A percentile compares a stretch with the other conserved stretches of the same genome.
These are phyloP conservation scores for Gallinago jamesoni DNA, from an alignment of 2,113 vertebrate species.

Conservation along the genomic window DNA sequence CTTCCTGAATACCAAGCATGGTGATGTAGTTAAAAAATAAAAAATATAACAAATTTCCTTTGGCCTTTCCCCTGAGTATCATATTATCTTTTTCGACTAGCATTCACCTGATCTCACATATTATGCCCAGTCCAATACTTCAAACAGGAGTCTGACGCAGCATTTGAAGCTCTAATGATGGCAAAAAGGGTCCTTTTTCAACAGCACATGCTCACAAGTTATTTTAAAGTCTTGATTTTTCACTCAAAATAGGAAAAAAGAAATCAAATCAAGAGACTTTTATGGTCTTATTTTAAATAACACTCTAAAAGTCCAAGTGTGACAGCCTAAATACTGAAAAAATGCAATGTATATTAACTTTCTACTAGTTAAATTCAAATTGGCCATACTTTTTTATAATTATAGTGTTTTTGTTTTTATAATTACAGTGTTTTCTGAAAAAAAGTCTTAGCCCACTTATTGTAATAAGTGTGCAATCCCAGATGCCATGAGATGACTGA, in stretches of 20 bases:
- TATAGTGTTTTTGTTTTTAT: neutral
- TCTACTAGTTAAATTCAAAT: neutral
- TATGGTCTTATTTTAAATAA: neutral
- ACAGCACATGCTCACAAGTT: neutral
- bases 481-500: neutral
- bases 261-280: neutral
- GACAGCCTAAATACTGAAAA: neutral
- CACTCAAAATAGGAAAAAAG: neutral
- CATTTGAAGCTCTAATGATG: neutral
- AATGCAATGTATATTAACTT: neutral
- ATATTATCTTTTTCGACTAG: neutral
- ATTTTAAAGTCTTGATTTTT: neutral
- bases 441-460: neutral
- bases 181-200: neutral
- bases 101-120: neutral
- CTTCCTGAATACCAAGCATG: neutral
- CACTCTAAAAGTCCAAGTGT: neutral
- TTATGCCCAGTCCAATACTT: neutral
- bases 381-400: neutral
- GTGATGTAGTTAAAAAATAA: neutral
- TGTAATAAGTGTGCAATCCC: neutral
- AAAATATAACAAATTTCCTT: neutral
- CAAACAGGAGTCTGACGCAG: neutral
- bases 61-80: neutral
- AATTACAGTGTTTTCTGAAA: neutral